A percentile compares a stretch with the other conserved stretches of the same genome.
Evolutionary conservation across 1,140 invertebrate species (phyloP).

Genomic region (Calosoma granatense): DNA sequence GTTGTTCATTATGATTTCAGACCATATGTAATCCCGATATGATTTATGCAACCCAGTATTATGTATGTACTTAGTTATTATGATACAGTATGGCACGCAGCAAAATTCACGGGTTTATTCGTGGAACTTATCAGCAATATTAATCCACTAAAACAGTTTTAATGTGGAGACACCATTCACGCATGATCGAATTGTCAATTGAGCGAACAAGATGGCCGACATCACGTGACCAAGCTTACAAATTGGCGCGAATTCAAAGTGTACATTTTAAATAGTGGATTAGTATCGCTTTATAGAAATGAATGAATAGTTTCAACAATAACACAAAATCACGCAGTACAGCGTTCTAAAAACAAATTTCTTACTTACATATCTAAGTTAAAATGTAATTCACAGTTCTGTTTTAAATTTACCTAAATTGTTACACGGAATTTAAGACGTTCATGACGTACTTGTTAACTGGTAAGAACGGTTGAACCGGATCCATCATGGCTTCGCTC

Average conservation of each 20-base stretch:
- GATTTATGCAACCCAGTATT: too few species aligned
- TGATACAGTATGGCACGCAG: too few species aligned
- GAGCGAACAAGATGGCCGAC: too few species aligned
- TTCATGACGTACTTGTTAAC: conserved; percentile 15
- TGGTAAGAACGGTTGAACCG: conserved; percentile 22
- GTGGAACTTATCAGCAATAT: too few species aligned
- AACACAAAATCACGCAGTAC: background rate
- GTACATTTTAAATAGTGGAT: background rate
- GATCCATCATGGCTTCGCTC: conserved; percentile 33
- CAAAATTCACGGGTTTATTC: too few species aligned
- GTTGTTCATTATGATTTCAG: too few species aligned
- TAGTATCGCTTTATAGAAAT: background rate
- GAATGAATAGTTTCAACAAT: background rate
- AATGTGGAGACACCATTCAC: too few species aligned
- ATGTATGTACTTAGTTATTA: too few species aligned
- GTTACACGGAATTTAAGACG: background rate
- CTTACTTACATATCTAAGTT: background rate
- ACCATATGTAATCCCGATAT: too few species aligned
- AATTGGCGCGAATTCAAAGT: background rate
- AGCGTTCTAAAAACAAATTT: background rate
- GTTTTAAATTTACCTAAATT: background rate
- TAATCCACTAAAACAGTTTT: too few species aligned
- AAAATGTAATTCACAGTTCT: background rate
- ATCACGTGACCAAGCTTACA: too few species aligned
- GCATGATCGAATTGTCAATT: too few species aligned